phyloP scores from a whole-genome alignment of 2,888 invertebrate genomes.

The Marasmarcha lunaedactyla region DNA sequence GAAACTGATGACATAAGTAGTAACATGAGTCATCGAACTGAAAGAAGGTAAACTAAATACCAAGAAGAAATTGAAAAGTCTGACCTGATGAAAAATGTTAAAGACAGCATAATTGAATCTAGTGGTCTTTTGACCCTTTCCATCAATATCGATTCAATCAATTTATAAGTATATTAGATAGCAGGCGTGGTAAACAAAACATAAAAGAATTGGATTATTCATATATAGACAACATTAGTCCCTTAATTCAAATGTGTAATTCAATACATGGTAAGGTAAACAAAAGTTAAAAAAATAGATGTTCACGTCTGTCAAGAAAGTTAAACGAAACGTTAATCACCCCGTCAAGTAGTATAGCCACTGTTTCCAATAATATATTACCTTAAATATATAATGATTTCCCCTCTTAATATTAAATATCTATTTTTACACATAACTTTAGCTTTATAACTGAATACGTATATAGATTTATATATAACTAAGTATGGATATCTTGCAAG shows the following conservation, averaged over 20 bases:
- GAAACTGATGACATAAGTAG: too few species aligned
- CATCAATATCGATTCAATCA: slow-evolving; percentile 1
- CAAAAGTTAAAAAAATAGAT: not conserved
- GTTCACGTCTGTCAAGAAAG: not conserved
- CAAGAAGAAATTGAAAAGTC: too few species aligned
- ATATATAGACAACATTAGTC: not conserved
- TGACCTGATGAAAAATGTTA: too few species aligned
- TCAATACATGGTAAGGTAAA: not conserved
- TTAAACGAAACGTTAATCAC: not conserved
- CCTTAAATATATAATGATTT: too few species aligned
- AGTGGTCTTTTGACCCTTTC: too few species aligned
- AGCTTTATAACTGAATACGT: not conserved
- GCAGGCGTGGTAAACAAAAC: slow-evolving; percentile 8
- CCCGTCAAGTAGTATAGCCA: too few species aligned
- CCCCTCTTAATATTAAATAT: too few species aligned
- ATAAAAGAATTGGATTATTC: slow-evolving; percentile 4
- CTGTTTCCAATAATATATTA: too few species aligned
- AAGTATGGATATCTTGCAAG: not conserved
- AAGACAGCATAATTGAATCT: too few species aligned
- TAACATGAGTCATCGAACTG: too few species aligned
- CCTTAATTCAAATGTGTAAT: slow-evolving; percentile 1
- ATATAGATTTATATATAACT: not conserved
- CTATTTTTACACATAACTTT: too few species aligned
- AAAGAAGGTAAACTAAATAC: too few species aligned
- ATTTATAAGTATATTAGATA: slow-evolving; percentile 13